Conservation (phyloP, 2,113 vertebrate genomes). For the Crotalus horridus region DNA sequence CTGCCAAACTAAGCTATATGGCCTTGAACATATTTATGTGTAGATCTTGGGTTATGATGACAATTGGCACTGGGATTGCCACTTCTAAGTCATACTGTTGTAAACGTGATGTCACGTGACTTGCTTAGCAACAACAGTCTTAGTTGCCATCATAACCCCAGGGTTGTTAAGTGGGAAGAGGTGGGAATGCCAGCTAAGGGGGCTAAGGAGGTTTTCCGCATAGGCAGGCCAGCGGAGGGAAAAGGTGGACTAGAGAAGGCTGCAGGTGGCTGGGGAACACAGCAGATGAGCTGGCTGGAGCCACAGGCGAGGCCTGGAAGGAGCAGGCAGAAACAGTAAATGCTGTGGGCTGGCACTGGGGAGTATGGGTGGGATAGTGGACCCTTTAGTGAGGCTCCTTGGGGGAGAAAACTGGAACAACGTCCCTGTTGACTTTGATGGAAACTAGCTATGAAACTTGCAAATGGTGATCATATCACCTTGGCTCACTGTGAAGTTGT, state of each 20-base stretch:
- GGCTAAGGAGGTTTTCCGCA: background rate
- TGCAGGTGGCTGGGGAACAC: background rate
- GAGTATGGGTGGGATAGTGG: background rate
- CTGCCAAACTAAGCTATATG: background rate
- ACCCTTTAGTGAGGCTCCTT: background rate
- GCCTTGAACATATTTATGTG: background rate
- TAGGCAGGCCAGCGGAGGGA: background rate
- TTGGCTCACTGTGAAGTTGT: background rate
- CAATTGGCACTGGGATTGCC: background rate
- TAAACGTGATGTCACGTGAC: background rate
- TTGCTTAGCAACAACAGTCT: background rate
- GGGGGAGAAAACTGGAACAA: background rate
- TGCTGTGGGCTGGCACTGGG: background rate
- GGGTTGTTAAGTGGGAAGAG: background rate
- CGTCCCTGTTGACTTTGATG: background rate
- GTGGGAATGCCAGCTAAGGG: background rate
- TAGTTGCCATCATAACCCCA: background rate
- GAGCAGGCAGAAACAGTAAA: background rate
- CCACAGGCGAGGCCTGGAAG: background rate
- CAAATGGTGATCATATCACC: background rate
- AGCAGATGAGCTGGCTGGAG: background rate
- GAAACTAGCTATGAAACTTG: background rate
- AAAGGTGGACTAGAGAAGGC: background rate
- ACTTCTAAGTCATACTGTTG: background rate
- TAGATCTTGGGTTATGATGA: background rate